Conservation (phyloP, 1,140 invertebrate species). For the Euura lappo region DNA sequence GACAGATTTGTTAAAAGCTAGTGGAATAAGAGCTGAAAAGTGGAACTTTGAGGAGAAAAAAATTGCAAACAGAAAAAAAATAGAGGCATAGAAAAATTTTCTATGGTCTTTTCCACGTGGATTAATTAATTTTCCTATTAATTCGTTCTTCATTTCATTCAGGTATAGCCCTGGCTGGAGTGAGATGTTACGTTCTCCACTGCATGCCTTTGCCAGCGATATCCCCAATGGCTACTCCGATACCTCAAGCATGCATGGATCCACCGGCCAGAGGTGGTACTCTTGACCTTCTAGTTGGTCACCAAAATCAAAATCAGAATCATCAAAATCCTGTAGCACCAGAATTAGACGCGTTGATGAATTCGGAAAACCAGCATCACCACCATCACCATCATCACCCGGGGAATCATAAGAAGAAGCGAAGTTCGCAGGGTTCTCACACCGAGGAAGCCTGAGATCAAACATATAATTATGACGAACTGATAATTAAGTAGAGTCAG, state of each 20-base stretch:
- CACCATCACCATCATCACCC: conserved; percentile 47
- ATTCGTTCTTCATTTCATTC: conserved; percentile 10
- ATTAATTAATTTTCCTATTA: too few species aligned
- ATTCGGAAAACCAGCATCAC: conserved; percentile 28
- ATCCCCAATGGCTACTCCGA: conserved; percentile 47
- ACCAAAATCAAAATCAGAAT: conserved; percentile 40
- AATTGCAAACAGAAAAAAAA: too few species aligned
- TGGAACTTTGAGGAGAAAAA: too few species aligned
- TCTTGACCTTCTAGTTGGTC: conserved; percentile 47
- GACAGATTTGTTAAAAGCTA: too few species aligned
- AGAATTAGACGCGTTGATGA: conserved; percentile 49
- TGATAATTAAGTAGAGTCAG: background rate
- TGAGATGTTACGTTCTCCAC: conserved; percentile 54
- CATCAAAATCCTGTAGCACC: conserved; percentile 20
- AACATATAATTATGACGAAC: too few species aligned
- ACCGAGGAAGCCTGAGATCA: conserved; percentile 49
- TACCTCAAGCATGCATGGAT: conserved; percentile 39
- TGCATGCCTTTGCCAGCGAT: conserved; percentile 45
- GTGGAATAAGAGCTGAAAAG: too few species aligned
- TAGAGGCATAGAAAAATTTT: too few species aligned
- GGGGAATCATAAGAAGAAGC: conserved; percentile 54
- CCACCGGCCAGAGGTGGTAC: conserved; percentile 41
- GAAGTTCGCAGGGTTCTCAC: conserved; percentile 50
- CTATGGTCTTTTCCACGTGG: too few species aligned
- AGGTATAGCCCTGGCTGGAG: conserved; percentile 50